Percentiles rank a stretch among this genome's conserved stretches.
phyloP scores from a whole-genome alignment of 2,113 vertebrate genomes.

The Larimichthys polyactis region DNA sequence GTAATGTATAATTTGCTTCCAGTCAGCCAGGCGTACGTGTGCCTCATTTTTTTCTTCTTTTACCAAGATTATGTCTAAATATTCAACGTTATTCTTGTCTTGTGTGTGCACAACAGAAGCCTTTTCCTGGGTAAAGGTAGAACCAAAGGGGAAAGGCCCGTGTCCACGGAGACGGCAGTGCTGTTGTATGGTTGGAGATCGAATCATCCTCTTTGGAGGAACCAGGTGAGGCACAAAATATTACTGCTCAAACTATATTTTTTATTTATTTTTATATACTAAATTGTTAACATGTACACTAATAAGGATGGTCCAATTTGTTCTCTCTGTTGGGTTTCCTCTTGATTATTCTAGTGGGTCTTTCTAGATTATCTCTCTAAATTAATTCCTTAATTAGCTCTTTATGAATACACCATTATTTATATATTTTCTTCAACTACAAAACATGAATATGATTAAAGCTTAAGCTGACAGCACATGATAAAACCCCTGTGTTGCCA shows the following conservation, averaged over 20 bases:
- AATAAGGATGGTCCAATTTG: background rate
- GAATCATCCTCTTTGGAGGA: slow-evolving; percentile 97
- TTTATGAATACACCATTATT: background rate
- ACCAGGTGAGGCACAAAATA: slow-evolving; percentile 88
- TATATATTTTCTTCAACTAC: background rate
- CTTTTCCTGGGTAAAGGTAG: slow-evolving; percentile 94
- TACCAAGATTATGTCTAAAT: background rate
- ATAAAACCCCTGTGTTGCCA: slow-evolving; percentile 1
- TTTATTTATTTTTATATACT: background rate
- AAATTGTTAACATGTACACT: background rate
- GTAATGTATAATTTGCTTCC: background rate
- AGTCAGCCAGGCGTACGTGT: background rate
- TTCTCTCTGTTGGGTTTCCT: background rate
- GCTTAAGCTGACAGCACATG: slow-evolving; percentile 4
- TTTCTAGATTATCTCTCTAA: background rate
- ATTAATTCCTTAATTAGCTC: background rate
- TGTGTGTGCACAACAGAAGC: slow-evolving; percentile 67
- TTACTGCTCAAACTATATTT: background rate
- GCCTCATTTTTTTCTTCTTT: background rate
- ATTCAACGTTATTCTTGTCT: background rate
- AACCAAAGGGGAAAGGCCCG: slow-evolving; percentile 95
- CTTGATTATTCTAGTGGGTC: background rate
- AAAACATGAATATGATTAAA: background rate
- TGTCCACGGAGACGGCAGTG: slow-evolving; percentile 96
- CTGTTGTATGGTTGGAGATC: slow-evolving; percentile 97